Percentiles rank a stretch among this genome's conserved stretches.
phyloP scores from a whole-genome alignment of 2,113 vertebrate species.

The Odontophorus gujanensis region DNA sequence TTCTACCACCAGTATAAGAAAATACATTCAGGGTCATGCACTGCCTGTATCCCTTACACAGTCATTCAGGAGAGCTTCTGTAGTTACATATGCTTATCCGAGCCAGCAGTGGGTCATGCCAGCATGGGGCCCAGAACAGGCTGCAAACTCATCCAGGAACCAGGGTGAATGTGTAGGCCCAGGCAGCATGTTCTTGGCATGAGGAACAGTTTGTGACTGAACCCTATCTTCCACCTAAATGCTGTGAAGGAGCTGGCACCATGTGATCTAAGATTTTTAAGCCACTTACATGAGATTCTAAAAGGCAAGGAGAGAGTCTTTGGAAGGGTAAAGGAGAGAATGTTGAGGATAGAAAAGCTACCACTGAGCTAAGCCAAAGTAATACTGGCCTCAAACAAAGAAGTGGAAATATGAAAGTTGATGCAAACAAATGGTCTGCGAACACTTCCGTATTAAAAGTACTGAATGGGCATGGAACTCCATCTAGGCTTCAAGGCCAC shows the following conservation, averaged over 20 bases:
- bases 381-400: neutral
- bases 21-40: neutral
- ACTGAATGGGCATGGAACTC: neutral
- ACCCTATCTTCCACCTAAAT: neutral
- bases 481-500: neutral
- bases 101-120: neutral
- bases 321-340: neutral
- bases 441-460: neutral
- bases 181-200: neutral
- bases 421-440: neutral
- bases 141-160: neutral
- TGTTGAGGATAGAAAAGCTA: neutral
- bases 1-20: neutral
- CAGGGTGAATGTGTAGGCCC: neutral
- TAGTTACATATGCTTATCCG: neutral
- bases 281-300: neutral
- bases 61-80: neutral
- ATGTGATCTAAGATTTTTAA: conserved; percentile 2
- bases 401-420: neutral
- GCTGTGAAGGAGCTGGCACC: neutral
- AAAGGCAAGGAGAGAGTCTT: neutral
- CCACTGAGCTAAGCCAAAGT: neutral
- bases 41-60: neutral
- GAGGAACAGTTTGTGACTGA: neutral
- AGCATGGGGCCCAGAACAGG: neutral